Base-by-base conservation (phyloP, 2,113 vertebrate species). In the Edolisoma coerulescens region DNA sequence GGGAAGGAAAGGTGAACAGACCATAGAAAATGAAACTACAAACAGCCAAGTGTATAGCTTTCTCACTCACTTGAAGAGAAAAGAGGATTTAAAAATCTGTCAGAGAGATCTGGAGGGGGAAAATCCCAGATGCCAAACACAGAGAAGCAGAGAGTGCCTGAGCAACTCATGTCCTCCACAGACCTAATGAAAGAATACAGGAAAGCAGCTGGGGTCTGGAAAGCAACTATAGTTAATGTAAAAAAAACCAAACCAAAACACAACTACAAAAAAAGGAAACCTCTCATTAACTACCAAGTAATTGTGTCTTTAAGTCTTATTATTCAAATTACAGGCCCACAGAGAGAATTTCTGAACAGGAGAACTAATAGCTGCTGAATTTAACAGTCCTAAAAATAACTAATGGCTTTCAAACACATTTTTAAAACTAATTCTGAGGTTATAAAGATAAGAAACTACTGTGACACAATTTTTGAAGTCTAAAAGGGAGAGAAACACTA, bases 11-110 rank as follows among this genome's bases (percentile, higher is more conserved):
- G 53, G 26, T 49, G 45, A 92, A 92, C 24, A 71, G 64, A 90
- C 19, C 1, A 2, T 1, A 89, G 32, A 87, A 90, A 92, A 93
- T 33, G 32, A 81, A 94, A 74, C 44, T 65, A 56, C 21, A 84
- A 92, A 93, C 13, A 89, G 49, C 41, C 41, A 79, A 84, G 28
- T 3, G 33, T 22, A 92, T 88, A 77, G 83, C 49, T 53, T 89
- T 95, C 92, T 84, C 81, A 94, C 95, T 96, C 96, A 97, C 93
- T 82, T 96, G 76, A 84, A 95, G 53, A 87, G 53, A 73, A 94
- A 24, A 94, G 54, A 94, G 20, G 71, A 87, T 92, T 96, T 86
- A 95, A 92, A 96, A 82, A 81, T 70, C 73, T 89, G 83, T 60
- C 90, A 96, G 79, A 96, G 70, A 88, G 81, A 90, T 52, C 37